Conservation (phyloP, 2,113 vertebrate genomes). For the Chaenogobius annularis region DNA sequence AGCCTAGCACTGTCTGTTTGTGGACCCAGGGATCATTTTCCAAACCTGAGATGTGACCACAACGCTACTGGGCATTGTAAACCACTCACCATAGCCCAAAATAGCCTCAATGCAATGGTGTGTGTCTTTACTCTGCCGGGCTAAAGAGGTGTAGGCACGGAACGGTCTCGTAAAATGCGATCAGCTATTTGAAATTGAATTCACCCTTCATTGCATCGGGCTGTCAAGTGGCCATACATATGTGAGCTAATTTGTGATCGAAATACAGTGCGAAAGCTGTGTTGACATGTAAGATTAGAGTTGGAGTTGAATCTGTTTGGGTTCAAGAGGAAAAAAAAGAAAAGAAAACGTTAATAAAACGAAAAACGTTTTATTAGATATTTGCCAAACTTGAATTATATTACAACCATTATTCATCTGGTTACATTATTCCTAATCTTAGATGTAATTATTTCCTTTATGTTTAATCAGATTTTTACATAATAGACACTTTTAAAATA, state of each 20-base stretch:
- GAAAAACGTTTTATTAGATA: too few relatives aligned
- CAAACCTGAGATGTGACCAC: slow-evolving; percentile 72
- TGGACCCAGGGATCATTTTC: slow-evolving; percentile 68
- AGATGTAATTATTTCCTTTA: too few relatives aligned
- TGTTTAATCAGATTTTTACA: too few relatives aligned
- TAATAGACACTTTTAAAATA: too few relatives aligned
- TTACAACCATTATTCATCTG: too few relatives aligned
- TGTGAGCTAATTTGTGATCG: background rate
- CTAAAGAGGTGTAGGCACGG: slow-evolving; percentile 48
- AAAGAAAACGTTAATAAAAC: too few relatives aligned
- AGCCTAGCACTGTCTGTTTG: slow-evolving; percentile 58
- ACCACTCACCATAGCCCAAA: slow-evolving; percentile 67
- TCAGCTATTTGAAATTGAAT: slow-evolving; percentile 62
- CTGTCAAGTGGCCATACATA: background rate
- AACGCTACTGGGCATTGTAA: slow-evolving; percentile 72
- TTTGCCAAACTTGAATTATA: too few relatives aligned
- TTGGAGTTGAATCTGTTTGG: background rate
- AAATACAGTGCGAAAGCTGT: background rate
- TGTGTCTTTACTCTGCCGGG: slow-evolving; percentile 55
- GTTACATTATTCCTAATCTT: too few relatives aligned
- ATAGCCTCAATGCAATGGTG: slow-evolving; percentile 66
- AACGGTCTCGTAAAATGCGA: slow-evolving; percentile 55
- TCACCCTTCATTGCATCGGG: slow-evolving; percentile 47
- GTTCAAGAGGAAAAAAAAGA: too few relatives aligned
- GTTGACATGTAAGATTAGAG: background rate